Evolutionary conservation across 1,140 invertebrate species (phyloP).

Genomic region (Drosophila rufa): DNA sequence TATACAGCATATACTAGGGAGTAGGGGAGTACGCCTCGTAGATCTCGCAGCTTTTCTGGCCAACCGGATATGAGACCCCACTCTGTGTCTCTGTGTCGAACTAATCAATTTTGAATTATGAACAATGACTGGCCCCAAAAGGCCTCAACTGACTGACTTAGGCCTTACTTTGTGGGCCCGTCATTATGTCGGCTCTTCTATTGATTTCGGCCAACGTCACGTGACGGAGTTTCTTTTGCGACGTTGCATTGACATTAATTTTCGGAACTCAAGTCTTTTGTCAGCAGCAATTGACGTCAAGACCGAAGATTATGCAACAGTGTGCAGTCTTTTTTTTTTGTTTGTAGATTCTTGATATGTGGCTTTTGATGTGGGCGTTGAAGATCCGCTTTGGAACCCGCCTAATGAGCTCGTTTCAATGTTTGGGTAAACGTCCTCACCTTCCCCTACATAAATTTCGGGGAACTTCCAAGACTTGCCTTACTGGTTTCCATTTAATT

Average conservation of each 20-base stretch:
- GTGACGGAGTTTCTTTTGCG: constrained; percentile 64
- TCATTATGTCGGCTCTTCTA: constrained; percentile 45
- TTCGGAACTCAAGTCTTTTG: constrained; percentile 49
- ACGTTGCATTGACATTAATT: constrained; percentile 70
- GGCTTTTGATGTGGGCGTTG: constrained; percentile 53
- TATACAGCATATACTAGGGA: not conserved
- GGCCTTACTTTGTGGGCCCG: constrained; percentile 24
- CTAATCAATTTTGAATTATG: constrained; percentile 76
- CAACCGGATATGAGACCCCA: constrained; percentile 60
- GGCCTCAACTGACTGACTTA: constrained; percentile 39
- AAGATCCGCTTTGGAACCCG: constrained; percentile 58
- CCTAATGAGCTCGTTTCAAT: constrained; percentile 66
- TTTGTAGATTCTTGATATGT: constrained; percentile 8
- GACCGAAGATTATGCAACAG: constrained; percentile 66
- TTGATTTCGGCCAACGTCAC: constrained; percentile 46
- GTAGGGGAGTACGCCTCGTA: constrained; percentile 17
- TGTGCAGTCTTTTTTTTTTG: constrained; percentile 33
- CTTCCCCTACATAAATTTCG: constrained; percentile 47
- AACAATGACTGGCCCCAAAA: constrained; percentile 64
- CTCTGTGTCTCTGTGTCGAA: constrained; percentile 31
- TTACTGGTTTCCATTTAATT: constrained; percentile 69
- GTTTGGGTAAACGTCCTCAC: constrained; percentile 59
- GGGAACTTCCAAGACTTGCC: constrained; percentile 33
- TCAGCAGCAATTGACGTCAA: constrained; percentile 51
- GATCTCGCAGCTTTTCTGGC: constrained; percentile 26